Base-by-base conservation (phyloP, 2,888 invertebrate species). In the Tanypteryx hageni region DNA sequence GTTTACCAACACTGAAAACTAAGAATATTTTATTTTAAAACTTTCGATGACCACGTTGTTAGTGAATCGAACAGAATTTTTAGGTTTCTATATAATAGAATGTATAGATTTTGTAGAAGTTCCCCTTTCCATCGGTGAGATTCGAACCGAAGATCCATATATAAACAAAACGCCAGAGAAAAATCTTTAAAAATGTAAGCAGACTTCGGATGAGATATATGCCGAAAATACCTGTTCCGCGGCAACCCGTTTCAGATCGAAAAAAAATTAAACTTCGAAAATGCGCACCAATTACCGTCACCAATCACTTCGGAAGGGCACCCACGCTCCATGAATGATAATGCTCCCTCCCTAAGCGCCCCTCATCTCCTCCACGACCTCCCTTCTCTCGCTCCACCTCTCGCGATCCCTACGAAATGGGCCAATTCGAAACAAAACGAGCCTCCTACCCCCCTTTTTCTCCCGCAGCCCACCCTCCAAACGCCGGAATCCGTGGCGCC, bases 261-360 rank as follows among this genome's bases (percentile, higher is more conserved):
- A 57, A 57, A 57, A 84, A 84, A 57, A 82, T 31, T 82, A 44
- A 44, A 57, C 83, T 18, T 44, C n/a, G 22, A 61, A 86, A 61
- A 61, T 18, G 18, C 61, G 86, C 86, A 61, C 27, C 86, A 27
- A 61, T 86, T 61, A 27, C 83, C 56, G 44, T 22, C 86, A 31
- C 86, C 86, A 31, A 61, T 86, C 86, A 31, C n/a, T n/a, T 85
- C 61, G 5, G 27, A 61, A 22, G 0, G 86, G 61, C 86, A 86
- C 86, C 86, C 86, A 86, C 86, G 86, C 61, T 27, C 57, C 86
- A 31, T 61, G 86, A 86, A 86, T 86, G 86, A 27, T 86, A 86
- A 86, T 86, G 61, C 31, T 13, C 27, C 13, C 11, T 82, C 44
- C 11, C 44, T 11, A 64, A 18, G n/a, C n/a, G n/a, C n/a, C n/a